Percentiles rank a stretch among this genome's conserved stretches.
Evolutionary conservation across 2,888 invertebrate genomes (phyloP).

Genomic region (Hemaris fuciformis): DNA sequence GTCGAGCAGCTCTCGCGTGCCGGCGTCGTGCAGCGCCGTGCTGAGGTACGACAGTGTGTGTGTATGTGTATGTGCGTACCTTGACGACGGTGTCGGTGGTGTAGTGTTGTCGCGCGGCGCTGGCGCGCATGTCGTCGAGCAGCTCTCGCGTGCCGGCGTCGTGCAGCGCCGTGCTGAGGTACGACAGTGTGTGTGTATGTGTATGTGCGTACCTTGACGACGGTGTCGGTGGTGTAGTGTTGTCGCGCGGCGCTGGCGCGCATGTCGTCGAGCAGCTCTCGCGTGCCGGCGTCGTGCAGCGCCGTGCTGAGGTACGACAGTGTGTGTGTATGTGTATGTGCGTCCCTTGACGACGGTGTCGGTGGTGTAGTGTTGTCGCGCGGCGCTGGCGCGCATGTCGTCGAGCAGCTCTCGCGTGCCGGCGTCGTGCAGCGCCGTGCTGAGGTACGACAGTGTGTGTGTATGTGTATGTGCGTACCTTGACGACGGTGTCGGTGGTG

Average conservation of each 20-base stretch:
- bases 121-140: constrained; percentile 90
- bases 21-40: too few species aligned
- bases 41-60: too few species aligned
- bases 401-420: constrained; percentile 90
- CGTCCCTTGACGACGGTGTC: constrained; percentile 91
- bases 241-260: constrained; percentile 90
- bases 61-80: too few species aligned
- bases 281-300: constrained; percentile 85
- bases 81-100: constrained; percentile 93
- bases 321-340: too few species aligned
- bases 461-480: too few species aligned
- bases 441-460: too few species aligned
- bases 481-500: constrained; percentile 92
- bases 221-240: constrained; percentile 94
- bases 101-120: constrained; percentile 91
- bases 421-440: constrained; percentile 85
- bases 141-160: constrained; percentile 87
- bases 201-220: constrained; percentile 89
- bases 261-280: constrained; percentile 89
- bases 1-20: too few species aligned
- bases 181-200: too few species aligned
- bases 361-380: constrained; percentile 92
- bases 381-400: constrained; percentile 88
- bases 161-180: too few species aligned
- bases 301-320: too few species aligned